Conservation (phyloP, 1,140 invertebrate genomes). For the Holotrichia oblita region DNA sequence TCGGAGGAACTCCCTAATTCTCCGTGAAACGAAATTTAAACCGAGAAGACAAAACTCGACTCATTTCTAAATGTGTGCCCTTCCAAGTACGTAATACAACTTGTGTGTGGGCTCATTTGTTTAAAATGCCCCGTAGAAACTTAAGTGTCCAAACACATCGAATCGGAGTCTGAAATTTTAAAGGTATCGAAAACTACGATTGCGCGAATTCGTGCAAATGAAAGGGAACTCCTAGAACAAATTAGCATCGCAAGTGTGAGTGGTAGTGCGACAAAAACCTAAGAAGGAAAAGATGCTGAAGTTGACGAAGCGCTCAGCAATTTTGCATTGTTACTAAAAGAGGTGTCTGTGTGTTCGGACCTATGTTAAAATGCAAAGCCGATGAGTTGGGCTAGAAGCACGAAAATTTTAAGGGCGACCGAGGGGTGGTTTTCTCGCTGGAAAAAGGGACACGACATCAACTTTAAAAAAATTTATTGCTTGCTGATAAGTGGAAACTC, state of each 20-base stretch:
- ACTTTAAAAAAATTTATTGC: neutral
- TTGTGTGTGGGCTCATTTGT: neutral
- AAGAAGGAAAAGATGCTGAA: constrained; percentile 42
- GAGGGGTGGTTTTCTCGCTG: constrained; percentile 30
- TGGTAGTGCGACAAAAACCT: constrained; percentile 26
- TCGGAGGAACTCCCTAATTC: neutral
- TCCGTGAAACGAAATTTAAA: neutral
- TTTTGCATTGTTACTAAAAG: no score
- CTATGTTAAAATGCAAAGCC: no score
- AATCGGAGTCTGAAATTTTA: constrained; percentile 13
- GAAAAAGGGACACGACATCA: constrained; percentile 29
- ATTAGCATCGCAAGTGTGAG: neutral
- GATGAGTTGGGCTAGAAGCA: neutral
- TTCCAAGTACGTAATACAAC: neutral
- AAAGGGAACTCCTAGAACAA: neutral
- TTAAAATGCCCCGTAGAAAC: neutral
- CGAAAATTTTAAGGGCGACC: constrained; percentile 28
- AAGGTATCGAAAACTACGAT: neutral
- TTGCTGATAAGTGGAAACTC: constrained; percentile 14
- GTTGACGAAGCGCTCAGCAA: constrained; percentile 42
- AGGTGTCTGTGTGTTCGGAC: no score
- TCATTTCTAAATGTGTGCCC: neutral
- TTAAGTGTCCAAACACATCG: neutral
- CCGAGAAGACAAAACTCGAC: neutral
- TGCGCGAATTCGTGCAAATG: neutral